phyloP scores from a whole-genome alignment of 2,113 vertebrate species.

The Alces alces region DNA sequence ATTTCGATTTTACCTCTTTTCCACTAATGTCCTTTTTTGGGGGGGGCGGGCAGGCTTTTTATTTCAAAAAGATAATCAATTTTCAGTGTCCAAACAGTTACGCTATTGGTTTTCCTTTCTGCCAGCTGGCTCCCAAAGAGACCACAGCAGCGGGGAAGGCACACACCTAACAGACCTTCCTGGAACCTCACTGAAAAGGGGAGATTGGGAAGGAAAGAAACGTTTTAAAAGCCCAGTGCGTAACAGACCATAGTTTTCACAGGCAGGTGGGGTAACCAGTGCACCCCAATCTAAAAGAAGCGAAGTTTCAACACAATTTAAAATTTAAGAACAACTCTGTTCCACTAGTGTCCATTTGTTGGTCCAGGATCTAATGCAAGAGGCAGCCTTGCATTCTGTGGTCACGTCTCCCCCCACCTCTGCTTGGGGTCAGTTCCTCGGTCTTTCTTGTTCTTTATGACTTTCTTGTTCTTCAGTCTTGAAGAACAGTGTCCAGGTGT shows the following conservation, averaged over 20 bases:
- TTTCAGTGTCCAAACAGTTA: neutral
- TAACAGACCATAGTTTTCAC: neutral
- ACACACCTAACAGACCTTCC: too few relatives aligned
- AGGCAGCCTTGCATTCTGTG: fast-evolving
- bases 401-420: neutral
- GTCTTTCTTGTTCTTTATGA: neutral
- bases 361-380: neutral
- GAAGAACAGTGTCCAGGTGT: neutral
- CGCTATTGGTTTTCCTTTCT: neutral
- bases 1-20: neutral
- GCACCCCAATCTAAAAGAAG: neutral
- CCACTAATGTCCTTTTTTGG: neutral
- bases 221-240: neutral
- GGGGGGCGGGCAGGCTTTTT: neutral
- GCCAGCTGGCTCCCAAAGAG: neutral
- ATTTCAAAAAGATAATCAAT: neutral
- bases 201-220: neutral
- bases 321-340: neutral
- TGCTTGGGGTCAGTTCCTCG: neutral
- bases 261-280: neutral
- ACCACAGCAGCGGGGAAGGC: neutral
- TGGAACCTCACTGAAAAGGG: neutral
- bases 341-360: too few relatives aligned
- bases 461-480: neutral
- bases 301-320: neutral